phyloP scores from a whole-genome alignment of 1,140 invertebrate species.

The Papilio polyxenes region DNA sequence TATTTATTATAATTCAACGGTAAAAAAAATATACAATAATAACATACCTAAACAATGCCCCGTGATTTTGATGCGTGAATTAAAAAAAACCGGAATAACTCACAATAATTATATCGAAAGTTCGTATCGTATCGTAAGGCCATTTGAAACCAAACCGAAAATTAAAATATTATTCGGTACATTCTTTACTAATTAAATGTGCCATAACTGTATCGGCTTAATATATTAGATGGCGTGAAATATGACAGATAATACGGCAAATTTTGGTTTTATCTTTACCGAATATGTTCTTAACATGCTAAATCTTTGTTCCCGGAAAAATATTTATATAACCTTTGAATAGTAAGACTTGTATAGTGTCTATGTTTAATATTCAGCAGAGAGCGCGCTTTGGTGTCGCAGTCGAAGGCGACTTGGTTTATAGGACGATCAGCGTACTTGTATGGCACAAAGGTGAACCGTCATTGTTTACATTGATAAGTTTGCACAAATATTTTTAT shows the following conservation, averaged over 20 bases:
- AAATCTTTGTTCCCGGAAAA: neutral
- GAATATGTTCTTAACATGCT: neutral
- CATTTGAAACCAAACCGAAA: no score
- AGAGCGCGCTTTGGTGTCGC: constrained; percentile 6
- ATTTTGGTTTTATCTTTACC: no score
- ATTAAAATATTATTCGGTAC: no score
- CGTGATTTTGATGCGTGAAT: no score
- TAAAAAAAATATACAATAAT: neutral
- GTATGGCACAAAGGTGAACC: constrained; percentile 37
- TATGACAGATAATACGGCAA: no score
- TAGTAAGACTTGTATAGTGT: neutral
- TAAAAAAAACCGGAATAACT: no score
- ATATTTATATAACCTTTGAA: constrained; percentile 5
- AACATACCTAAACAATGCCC: neutral
- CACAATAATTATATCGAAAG: no score
- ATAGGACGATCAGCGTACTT: constrained; percentile 36
- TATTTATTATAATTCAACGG: neutral
- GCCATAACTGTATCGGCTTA: no score
- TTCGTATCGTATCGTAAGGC: no score
- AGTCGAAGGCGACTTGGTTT: constrained; percentile 41
- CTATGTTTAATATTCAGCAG: constrained; percentile 19
- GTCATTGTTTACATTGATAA: constrained; percentile 36
- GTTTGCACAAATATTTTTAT: neutral
- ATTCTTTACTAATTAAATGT: no score
- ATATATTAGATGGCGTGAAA: no score